Percentiles rank a stretch among this genome's conserved stretches.
Evolutionary conservation across 2,797 vertebrate species (phyloP).

Genomic region (Lacerta agilis): DNA sequence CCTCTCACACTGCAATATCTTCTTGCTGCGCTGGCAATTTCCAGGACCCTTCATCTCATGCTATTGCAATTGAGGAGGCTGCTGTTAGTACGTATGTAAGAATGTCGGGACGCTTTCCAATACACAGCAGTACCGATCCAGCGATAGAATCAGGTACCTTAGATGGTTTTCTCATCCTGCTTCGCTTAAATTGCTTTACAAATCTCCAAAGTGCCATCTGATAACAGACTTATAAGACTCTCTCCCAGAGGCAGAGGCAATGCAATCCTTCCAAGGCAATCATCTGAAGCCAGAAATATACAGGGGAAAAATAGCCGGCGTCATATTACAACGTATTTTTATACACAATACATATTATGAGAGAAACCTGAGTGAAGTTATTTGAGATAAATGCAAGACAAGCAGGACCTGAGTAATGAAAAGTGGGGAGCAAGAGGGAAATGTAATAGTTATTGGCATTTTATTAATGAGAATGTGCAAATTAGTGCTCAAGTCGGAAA

Average conservation of each 20-base stretch:
- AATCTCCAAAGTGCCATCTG: neutral
- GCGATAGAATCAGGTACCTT: neutral
- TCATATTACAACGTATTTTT: slow-evolving; percentile 13
- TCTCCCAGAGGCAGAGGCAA: neutral
- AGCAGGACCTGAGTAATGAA: neutral
- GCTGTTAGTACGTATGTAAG: neutral
- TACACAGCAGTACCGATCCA: slow-evolving; percentile 15
- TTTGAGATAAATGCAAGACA: neutral
- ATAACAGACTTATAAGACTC: neutral
- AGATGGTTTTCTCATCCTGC: slow-evolving; percentile 19
- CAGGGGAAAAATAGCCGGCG: neutral
- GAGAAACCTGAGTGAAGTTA: neutral
- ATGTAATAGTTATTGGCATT: neutral
- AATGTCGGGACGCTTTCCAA: slow-evolving; percentile 4
- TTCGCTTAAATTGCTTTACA: neutral
- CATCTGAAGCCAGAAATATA: neutral
- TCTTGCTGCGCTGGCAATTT: neutral
- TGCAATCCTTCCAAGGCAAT: neutral
- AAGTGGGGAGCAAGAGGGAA: neutral
- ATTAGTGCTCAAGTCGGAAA: neutral
- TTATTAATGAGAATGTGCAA: slow-evolving; percentile 18
- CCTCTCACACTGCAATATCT: neutral
- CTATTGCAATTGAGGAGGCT: neutral
- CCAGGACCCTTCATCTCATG: neutral
- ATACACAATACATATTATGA: neutral